Base-by-base conservation (phyloP, 1,140 invertebrate species). In the Acyrthosiphon pisum region DNA sequence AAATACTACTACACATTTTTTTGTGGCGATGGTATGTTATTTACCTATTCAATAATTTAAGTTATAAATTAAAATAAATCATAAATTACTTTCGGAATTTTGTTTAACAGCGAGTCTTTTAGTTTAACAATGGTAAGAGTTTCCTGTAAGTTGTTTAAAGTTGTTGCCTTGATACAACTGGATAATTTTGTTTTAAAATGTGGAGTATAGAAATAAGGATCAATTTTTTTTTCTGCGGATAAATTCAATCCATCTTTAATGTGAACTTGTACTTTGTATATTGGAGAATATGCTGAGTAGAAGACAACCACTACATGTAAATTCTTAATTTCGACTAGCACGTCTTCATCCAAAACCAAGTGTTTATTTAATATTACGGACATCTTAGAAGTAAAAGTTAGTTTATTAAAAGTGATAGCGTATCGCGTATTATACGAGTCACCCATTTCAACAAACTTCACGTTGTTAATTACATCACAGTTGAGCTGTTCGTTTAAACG, bases 261-360 rank as follows among this genome's bases (percentile, higher is more conserved):
- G 6, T 3, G 0, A 22, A 53, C 50, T 0, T 53, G 2, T 53
- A 53, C 20, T 22, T 22, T 22, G 50, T 53, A 53, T 0, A 22
- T 0, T 53, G 20, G 20, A 53, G 2, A 7, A 2, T 23, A 20
- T 18, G 6, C 6, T n/a, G 60, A 1, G 0, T n/a, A 18, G 18
- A 2, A n/a, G 60, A 6, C 14, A 2, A 76, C 4, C 14, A n/a
- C 14, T 76, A 76, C 6, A 18, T 76, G 3, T 6, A 76, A n/a
- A 11, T n/a, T 14, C 6, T 76, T 76, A 7, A 76, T n/a, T 18
- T n/a, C 0, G 4, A 76, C 6, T 76, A 6, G 3, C n/a, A n/a
- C 60, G n/a, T 14, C 11, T n/a, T 76, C 60, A 3, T 0, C 0
- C 0, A 76, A 18, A 1, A 18, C 7, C 3, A n/a, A 35, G 6